Percentiles rank a stretch among this genome's conserved stretches.
These are phyloP conservation scores for Lophura swinhoii DNA, from an alignment of 2,797 vertebrate species.

Conservation along the genomic window DNA sequence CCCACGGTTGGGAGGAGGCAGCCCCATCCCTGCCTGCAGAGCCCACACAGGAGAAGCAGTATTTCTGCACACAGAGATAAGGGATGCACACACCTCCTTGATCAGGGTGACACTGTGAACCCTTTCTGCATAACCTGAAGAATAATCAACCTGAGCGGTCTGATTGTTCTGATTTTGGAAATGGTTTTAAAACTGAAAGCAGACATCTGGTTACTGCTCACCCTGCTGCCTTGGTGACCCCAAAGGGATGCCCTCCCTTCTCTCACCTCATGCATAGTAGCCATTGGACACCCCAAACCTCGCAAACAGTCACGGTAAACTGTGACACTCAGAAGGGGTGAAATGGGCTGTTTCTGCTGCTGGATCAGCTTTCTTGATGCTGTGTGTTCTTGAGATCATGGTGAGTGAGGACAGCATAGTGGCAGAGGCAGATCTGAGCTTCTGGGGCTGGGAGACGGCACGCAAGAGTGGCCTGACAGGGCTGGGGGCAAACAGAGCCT, in stretches of 20 bases:
- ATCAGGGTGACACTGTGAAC: background rate
- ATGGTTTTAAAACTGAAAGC: background rate
- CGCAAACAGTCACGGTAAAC: background rate
- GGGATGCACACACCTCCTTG: background rate
- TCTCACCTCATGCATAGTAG: background rate
- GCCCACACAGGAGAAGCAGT: background rate
- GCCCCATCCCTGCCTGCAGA: background rate
- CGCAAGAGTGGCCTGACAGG: background rate
- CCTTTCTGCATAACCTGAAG: background rate
- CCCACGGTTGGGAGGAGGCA: background rate
- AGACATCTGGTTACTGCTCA: background rate
- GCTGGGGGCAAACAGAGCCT: accelerated
- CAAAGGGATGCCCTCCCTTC: background rate
- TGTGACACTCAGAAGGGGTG: background rate
- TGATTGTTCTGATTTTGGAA: background rate
- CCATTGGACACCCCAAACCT: background rate
- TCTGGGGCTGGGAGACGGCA: background rate
- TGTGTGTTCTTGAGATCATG: background rate
- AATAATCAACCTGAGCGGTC: background rate
- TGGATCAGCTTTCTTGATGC: background rate
- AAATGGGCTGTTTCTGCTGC: background rate
- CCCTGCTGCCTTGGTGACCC: background rate
- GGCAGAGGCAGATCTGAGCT: background rate
- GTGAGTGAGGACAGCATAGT: accelerated
- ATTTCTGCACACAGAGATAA: background rate